phyloP scores from a whole-genome alignment of 2,113 vertebrate genomes.

The Antechinus stuartii region DNA sequence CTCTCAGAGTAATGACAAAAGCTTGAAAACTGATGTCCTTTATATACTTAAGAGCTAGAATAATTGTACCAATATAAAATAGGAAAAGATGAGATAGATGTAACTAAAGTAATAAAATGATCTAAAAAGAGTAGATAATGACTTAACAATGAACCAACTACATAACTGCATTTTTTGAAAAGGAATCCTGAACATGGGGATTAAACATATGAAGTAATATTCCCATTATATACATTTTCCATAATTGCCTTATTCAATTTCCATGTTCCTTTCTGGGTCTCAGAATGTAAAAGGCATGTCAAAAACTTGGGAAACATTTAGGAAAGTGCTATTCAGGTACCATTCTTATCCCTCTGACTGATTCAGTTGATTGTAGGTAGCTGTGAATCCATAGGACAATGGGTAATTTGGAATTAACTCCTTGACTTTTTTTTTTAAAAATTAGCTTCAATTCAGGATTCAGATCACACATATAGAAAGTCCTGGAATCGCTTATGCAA shows the following conservation, averaged over 20 bases:
- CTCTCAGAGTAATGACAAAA: not conserved
- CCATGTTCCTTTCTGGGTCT: not conserved
- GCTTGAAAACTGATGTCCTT: not conserved
- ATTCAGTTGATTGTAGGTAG: not conserved
- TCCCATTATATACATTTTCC: not conserved
- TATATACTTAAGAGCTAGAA: not conserved
- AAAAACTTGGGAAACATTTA: not conserved
- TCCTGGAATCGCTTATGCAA: not conserved
- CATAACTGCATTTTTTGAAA: not conserved
- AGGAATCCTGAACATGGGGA: not conserved
- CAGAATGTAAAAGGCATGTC: not conserved
- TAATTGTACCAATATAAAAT: not conserved
- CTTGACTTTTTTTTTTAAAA: not conserved
- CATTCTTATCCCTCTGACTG: not conserved
- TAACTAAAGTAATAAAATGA: not conserved
- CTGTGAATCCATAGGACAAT: not conserved
- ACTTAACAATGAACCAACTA: not conserved
- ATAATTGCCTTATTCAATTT: not conserved
- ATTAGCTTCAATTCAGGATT: not conserved
- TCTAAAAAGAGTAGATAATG: not conserved
- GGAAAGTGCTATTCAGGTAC: not conserved
- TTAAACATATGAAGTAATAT: not conserved
- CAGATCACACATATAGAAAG: not conserved
- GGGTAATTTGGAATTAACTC: not conserved
- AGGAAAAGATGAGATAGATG: not conserved